Evolutionary conservation across 2,113 vertebrate species (phyloP).

Genomic region (Bubalus kerabau): DNA sequence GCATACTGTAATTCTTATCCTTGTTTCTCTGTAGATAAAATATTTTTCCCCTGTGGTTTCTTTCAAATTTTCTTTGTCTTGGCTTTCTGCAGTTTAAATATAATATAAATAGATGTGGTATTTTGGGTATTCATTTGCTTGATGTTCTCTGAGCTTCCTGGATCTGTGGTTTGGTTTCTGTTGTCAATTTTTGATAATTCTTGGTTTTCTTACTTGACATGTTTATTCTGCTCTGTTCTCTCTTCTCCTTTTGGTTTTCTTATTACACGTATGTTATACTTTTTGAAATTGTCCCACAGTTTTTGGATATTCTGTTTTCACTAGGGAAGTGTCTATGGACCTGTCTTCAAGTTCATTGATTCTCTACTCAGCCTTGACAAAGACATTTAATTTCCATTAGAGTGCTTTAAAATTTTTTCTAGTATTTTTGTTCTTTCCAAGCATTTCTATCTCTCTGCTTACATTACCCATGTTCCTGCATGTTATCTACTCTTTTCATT

Average conservation of each 20-base stretch:
- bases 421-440: not conserved
- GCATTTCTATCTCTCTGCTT: not conserved
- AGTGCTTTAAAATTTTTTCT: not conserved
- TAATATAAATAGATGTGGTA: not conserved
- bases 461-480: not conserved
- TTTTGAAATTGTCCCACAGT: not conserved
- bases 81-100: not conserved
- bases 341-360: not conserved
- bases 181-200: not conserved
- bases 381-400: not conserved
- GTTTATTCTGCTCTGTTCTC: not conserved
- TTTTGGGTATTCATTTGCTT: not conserved
- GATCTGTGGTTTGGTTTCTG: not conserved
- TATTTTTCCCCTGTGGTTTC: not conserved
- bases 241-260: not conserved
- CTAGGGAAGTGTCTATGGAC: not conserved
- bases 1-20: not conserved
- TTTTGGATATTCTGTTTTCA: not conserved
- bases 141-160: not conserved
- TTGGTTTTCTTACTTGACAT: not conserved
- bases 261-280: not conserved
- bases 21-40: not conserved
- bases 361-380: not conserved
- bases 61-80: not conserved
- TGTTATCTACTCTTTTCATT: not conserved